phyloP scores from a whole-genome alignment of 2,797 vertebrate species.

The Champsocephalus gunnari region DNA sequence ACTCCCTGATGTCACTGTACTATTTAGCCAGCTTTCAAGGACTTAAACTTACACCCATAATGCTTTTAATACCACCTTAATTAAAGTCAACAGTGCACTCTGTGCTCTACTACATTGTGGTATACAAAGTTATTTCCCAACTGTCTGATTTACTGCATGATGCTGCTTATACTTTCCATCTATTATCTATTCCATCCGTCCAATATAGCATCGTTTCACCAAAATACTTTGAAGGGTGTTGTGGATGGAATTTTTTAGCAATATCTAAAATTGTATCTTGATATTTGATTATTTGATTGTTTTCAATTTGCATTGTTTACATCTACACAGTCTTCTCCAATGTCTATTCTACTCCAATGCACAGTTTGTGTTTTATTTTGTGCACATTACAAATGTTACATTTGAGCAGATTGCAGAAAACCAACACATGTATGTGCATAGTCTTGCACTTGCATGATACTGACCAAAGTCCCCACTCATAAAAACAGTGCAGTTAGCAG shows the following conservation, averaged over 20 bases:
- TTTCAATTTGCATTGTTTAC: too few relatives aligned
- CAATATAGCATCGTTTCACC: background rate
- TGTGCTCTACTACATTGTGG: constrained; percentile 58
- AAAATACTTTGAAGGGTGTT: background rate
- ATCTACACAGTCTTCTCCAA: too few relatives aligned
- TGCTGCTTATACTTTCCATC: too few relatives aligned
- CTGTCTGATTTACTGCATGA: constrained; percentile 56
- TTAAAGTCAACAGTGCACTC: constrained; percentile 74
- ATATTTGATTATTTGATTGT: background rate
- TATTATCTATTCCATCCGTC: background rate
- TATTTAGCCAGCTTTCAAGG: constrained; percentile 83
- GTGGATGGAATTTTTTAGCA: background rate
- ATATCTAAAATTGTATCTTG: background rate
- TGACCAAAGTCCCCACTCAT: too few relatives aligned
- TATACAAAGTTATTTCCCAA: constrained; percentile 67
- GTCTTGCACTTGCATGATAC: too few relatives aligned
- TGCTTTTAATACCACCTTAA: constrained; percentile 79
- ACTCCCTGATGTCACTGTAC: constrained; percentile 89
- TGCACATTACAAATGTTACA: too few relatives aligned
- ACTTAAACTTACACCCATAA: constrained; percentile 73
- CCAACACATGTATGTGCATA: too few relatives aligned
- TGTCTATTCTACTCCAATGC: too few relatives aligned
- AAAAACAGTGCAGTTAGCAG: too few relatives aligned
- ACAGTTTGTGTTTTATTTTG: too few relatives aligned
- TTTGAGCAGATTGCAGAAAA: too few relatives aligned